Base-by-base conservation (phyloP, 2,888 invertebrate genomes). In the Iselma pallidipennis region DNA sequence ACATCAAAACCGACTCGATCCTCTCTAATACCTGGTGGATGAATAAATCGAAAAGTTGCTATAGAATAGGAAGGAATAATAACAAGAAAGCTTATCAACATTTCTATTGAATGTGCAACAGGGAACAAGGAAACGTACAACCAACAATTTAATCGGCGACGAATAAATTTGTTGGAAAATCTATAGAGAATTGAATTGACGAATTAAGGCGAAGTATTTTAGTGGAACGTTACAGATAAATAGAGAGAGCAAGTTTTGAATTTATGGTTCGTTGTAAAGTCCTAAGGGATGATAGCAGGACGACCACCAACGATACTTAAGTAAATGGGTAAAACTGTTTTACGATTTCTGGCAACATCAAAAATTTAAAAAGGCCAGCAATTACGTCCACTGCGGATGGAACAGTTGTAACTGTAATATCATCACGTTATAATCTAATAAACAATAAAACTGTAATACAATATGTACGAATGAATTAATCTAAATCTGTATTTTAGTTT, bases 141-240 rank as follows among this genome's bases (percentile, higher is more conserved):
- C 45, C 19, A 19, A 21, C 37, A 37, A 7, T 37, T 45, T 37
- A 4, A 37, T 14, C 16, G 21, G 4, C 23, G 23, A 21, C 45
- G n/a, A 45, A 45, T 45, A 45, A 45, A 45, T 45, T 23, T 23
- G 45, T 45, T 45, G 45, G 45, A 23, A 23, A 45, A 23, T 12
- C 45, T 45, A 45, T 45, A 21, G 45, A 45, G 45, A 45, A 45
- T 45, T 45, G 23, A 45, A 45, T 23, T 45, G 45, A 45, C 23
- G 45, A 23, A 45, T 45, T 45, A 23, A 45, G 19, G 45, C 5
- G n/a, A 23, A 45, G 21, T 19, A 45, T 45, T 45, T 45, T 23
- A 21, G 21, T 21, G 21, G 21, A 45, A 23, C n/a, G 21, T 45
- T 21, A 23, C 21, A 45, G 21, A 45, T 45, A 45, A 45, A 45